Percentiles rank a stretch among this genome's conserved stretches.
These are phyloP conservation scores for Oostethus manadensis DNA, from an alignment of 2,113 vertebrate species.

Conservation along the genomic window DNA sequence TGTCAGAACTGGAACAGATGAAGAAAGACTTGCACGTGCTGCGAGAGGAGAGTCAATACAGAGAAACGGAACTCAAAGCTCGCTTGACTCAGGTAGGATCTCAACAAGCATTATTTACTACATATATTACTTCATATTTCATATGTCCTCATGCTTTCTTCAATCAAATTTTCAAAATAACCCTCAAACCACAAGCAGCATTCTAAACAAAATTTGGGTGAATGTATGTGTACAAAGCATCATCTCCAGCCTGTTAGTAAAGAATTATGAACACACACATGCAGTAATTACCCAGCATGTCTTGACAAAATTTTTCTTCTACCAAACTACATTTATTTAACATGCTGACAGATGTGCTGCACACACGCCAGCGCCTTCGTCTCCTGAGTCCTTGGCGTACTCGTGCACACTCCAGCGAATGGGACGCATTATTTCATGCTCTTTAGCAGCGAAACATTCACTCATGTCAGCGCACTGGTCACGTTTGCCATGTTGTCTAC, in stretches of 20 bases:
- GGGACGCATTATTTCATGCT: neutral
- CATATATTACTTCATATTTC: too few species aligned
- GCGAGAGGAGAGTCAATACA: conserved; percentile 38
- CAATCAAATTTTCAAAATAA: too few species aligned
- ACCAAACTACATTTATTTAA: too few species aligned
- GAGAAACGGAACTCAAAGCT: conserved; percentile 38
- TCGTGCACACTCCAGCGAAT: neutral
- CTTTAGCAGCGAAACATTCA: neutral
- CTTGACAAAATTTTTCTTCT: too few species aligned
- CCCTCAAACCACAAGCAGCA: too few species aligned
- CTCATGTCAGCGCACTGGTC: neutral
- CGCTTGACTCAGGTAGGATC: conserved; percentile 42
- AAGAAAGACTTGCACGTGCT: conserved; percentile 38
- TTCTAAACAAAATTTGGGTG: too few species aligned
- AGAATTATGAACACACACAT: too few species aligned
- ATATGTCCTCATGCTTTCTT: too few species aligned
- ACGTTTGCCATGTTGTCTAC: conserved; percentile 11
- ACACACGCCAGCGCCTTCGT: neutral
- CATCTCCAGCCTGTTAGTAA: too few species aligned
- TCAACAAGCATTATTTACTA: neutral
- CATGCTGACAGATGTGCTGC: too few species aligned
- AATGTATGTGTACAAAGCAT: too few species aligned
- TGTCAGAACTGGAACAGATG: conserved; percentile 48
- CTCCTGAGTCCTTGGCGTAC: neutral
- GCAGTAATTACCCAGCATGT: too few species aligned